Percentiles rank a stretch among this genome's conserved stretches.
phyloP scores from a whole-genome alignment of 2,797 vertebrate species.

The Tolypeutes matacus region DNA sequence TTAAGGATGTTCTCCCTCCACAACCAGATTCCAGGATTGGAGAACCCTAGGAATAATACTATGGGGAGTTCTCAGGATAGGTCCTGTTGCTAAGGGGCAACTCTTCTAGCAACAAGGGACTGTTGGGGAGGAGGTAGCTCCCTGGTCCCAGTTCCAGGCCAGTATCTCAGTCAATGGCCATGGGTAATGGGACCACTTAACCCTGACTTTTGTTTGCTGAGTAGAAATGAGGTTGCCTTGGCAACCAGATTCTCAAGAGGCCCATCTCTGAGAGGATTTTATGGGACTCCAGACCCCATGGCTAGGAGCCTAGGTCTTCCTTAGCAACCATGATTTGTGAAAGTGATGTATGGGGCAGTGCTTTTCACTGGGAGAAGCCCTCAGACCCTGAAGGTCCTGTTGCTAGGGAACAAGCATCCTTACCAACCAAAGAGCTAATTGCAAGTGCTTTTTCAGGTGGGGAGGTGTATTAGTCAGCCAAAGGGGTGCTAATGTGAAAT shows the following conservation, averaged over 20 bases:
- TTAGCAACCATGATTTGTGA: conserved; percentile 69
- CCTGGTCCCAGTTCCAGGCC: not conserved
- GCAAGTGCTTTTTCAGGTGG: not conserved
- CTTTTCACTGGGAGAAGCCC: conserved; percentile 34
- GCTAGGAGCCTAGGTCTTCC: conserved; percentile 4
- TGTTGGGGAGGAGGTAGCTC: not conserved
- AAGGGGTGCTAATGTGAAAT: too few species aligned
- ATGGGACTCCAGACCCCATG: conserved; percentile 18
- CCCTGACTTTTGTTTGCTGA: conserved; percentile 38
- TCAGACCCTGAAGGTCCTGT: conserved; percentile 5
- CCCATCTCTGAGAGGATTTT: conserved; percentile 52
- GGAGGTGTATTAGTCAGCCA: too few species aligned
- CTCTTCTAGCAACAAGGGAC: conserved; percentile 89
- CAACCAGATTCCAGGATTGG: not conserved
- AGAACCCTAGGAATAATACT: not conserved
- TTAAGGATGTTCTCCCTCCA: not conserved
- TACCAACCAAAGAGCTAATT: conserved; percentile 48
- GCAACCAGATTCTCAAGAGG: conserved; percentile 56
- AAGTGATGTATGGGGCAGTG: conserved; percentile 34
- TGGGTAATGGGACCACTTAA: not conserved
- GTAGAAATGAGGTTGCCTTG: conserved; percentile 53
- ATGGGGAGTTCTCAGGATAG: not conserved
- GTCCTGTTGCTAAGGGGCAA: not conserved
- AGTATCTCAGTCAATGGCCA: conserved; percentile 4
- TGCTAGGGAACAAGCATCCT: conserved; percentile 68